phyloP scores from a whole-genome alignment of 2,888 invertebrate genomes.

The Acleris cristana region DNA sequence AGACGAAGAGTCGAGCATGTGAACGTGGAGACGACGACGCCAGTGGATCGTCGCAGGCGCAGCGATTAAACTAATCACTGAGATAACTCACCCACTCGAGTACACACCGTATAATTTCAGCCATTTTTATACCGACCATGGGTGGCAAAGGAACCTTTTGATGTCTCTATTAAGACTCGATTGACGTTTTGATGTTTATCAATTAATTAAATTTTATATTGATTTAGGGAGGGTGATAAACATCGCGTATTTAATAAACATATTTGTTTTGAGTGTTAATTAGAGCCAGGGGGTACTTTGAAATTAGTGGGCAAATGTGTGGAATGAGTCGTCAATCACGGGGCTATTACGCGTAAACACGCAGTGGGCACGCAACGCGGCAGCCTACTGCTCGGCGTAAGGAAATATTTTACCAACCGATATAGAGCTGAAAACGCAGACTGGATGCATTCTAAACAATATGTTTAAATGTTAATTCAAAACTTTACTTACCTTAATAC shows the following conservation, averaged over 20 bases:
- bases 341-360: conserved; percentile 51
- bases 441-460: background rate
- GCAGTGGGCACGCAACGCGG: conserved; percentile 51
- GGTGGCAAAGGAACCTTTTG: conserved; percentile 61
- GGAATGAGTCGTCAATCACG: conserved; percentile 63
- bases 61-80: conserved; percentile 72
- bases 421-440: conserved; percentile 20
- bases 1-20: conserved; percentile 55
- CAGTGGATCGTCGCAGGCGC: conserved; percentile 49
- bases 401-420: conserved; percentile 12
- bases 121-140: conserved; percentile 68
- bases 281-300: conserved; percentile 57
- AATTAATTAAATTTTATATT: conserved; percentile 34
- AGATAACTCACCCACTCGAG: conserved; percentile 66
- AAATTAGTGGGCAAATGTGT: conserved; percentile 53
- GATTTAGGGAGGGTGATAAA: conserved; percentile 27
- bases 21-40: conserved; percentile 53
- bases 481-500: too few species aligned
- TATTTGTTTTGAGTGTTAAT: conserved; percentile 59
- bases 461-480: too few species aligned
- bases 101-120: conserved; percentile 72
- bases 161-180: conserved; percentile 59
- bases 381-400: conserved; percentile 37
- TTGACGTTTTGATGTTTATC: conserved; percentile 49
- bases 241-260: conserved; percentile 32